phyloP scores from a whole-genome alignment of 1,140 invertebrate species.

The Trichoplusia ni region DNA sequence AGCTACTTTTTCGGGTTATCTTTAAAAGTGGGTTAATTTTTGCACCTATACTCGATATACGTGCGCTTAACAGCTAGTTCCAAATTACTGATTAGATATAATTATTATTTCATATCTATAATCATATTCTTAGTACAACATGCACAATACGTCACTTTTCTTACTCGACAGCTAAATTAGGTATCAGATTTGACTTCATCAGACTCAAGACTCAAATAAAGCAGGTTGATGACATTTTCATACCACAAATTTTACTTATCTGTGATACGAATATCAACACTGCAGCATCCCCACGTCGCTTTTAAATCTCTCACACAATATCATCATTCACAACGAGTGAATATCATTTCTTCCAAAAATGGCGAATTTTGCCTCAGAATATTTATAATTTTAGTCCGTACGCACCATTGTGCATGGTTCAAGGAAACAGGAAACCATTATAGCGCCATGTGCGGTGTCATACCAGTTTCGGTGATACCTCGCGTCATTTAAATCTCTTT shows the following conservation, averaged over 20 bases:
- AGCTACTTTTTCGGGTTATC: no score
- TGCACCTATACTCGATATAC: no score
- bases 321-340: conserved; percentile 19
- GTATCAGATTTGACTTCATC: no score
- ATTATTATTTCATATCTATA: no score
- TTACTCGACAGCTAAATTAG: no score
- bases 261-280: neutral
- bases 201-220: no score
- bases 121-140: no score
- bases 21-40: no score
- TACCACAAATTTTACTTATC: conserved; percentile 2
- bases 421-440: conserved; percentile 77
- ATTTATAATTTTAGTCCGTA: conserved; percentile 67
- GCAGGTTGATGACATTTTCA: no score
- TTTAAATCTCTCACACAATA: conserved; percentile 20
- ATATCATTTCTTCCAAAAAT: conserved; percentile 39
- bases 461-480: conserved; percentile 56
- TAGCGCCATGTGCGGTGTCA: conserved; percentile 60
- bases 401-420: conserved; percentile 58
- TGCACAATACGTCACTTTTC: no score
- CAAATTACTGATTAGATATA: no score
- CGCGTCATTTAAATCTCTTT: conserved; percentile 46
- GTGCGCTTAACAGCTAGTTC: no score
- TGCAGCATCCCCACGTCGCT: neutral
- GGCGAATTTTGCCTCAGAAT: conserved; percentile 46